A percentile compares a stretch with the other conserved stretches of the same genome.
Conservation (phyloP, 2,113 vertebrate species). For the Scomber japonicus region DNA sequence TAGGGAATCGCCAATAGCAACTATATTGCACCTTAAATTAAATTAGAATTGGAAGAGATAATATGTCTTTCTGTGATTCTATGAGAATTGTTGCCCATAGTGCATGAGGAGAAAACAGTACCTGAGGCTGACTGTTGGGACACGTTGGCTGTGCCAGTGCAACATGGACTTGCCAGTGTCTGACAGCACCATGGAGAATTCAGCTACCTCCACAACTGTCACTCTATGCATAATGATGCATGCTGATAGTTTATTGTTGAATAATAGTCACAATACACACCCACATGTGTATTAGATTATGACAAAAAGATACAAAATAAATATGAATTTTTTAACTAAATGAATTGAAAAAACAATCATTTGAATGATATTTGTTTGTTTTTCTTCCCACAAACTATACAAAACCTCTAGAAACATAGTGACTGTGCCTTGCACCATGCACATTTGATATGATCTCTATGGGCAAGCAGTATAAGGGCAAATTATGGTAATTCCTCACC, state of each 20-base stretch:
- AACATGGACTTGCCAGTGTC: constrained; percentile 15
- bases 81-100: neutral
- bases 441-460: neutral
- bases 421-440: neutral
- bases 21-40: constrained; percentile 24
- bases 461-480: neutral
- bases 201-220: constrained; percentile 18
- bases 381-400: neutral
- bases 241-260: neutral
- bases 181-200: constrained; percentile 24
- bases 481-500: constrained; percentile 15
- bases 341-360: too few relatives aligned
- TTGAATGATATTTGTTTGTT: neutral
- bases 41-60: constrained; percentile 22
- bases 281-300: constrained; percentile 11
- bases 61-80: constrained; percentile 26
- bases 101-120: constrained; percentile 4
- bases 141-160: constrained; percentile 7
- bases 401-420: neutral
- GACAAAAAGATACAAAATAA: neutral
- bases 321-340: too few relatives aligned
- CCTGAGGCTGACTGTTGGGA: constrained; percentile 34
- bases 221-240: neutral
- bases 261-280: constrained; percentile 18
- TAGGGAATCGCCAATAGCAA: neutral